Base-by-base conservation (phyloP, 2,888 invertebrate species). In the Acrobasis consociella region DNA sequence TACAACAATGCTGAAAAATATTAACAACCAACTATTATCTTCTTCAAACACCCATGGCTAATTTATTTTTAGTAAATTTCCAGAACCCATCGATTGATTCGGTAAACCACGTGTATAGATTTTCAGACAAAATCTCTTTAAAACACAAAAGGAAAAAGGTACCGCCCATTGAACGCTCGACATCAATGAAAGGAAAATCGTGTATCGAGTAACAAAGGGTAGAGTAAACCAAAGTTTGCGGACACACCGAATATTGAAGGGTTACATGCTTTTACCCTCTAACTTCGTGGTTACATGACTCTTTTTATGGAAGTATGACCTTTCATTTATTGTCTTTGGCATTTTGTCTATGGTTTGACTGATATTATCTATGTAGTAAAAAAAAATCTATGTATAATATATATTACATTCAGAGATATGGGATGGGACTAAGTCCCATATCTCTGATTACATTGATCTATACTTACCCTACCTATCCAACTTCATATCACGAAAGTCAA, bases 181-280 rank as follows among this genome's bases (percentile, higher is more conserved):
- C 31, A 13, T 31, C 52, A 31, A 52, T 52, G 52, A 52, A 52
- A 52, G 31, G 22, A 37, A 52, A 52, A 52, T 31, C 52, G 17
- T 17, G 31, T 52, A 52, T 52, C 52, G 22, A 52, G 31, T 52
- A 52, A 52, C 52, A 31, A 52, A 52, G 52, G 17, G 9, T 22
- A 52, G 52, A 52, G 22, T 31, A 52, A 52, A 52, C 22, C 50
- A n/a, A 22, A 50, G 16, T 17, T 50, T 50, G 50, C 50, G 16
- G 50, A 9, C 50, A 50, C 17, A 11, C 17, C 11, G 16, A 50
- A 50, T 5, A 50, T 50, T 9, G 50, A 17, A 22, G 50, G 46
- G 46, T 46, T 11, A 50, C 50, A 16, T 2, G 15, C n/a, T n/a
- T n/a, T n/a, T n/a, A n/a, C n/a, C n/a, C n/a, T n/a, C n/a, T n/a